Conservation (phyloP, 37 sponge, comb jelly and placozoan genomes). For the Chondrilla cf. caribensis region DNA sequence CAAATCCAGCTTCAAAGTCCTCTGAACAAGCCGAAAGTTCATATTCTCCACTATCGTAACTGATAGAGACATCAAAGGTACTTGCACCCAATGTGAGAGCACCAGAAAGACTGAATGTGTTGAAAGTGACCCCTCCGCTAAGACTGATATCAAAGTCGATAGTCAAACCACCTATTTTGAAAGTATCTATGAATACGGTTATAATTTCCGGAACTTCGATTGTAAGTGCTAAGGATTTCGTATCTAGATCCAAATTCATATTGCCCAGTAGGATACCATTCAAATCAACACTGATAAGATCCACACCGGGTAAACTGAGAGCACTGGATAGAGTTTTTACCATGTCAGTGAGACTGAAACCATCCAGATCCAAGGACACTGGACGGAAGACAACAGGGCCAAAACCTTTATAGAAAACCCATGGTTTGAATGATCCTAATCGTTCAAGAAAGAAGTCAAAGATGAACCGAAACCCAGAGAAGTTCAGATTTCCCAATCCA, state of each 20-base stretch:
- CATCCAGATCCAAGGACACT: background rate
- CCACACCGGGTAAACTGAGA: background rate
- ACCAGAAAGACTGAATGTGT: background rate
- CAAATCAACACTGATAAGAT: background rate
- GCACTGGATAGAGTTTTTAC: background rate
- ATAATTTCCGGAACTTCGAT: background rate
- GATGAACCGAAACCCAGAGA: no score
- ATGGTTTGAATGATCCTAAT: no score
- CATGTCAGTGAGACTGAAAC: background rate
- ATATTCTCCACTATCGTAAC: background rate
- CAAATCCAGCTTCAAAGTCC: background rate
- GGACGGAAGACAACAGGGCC: no score
- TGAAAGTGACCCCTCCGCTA: background rate
- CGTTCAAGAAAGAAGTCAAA: no score
- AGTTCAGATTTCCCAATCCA: no score
- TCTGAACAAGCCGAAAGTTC: background rate
- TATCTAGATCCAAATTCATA: background rate
- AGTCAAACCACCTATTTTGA: background rate
- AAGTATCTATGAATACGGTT: background rate
- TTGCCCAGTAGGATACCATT: background rate
- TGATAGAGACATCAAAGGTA: background rate
- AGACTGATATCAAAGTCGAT: constrained; percentile 4
- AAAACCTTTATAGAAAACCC: no score
- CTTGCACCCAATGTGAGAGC: background rate
- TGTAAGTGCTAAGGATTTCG: background rate